phyloP scores from a whole-genome alignment of 2,797 vertebrate genomes.

The Rhincodon typus region DNA sequence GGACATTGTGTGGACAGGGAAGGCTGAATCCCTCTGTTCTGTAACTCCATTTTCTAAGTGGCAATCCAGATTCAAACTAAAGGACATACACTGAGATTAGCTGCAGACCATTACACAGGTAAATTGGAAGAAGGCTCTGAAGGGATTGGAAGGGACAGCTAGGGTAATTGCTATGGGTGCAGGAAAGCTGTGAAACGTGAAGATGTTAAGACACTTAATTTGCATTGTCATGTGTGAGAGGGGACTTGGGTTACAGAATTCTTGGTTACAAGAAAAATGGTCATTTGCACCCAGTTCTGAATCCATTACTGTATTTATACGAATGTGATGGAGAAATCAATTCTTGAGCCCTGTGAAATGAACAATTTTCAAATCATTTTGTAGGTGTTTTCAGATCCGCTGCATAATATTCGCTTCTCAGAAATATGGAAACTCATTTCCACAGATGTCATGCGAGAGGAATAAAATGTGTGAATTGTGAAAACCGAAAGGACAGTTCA shows the following conservation, averaged over 20 bases:
- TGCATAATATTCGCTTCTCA: background rate
- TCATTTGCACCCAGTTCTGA: background rate
- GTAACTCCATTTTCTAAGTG: background rate
- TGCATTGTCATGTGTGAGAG: background rate
- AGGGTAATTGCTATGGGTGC: background rate
- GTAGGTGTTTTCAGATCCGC: background rate
- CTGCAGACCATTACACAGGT: background rate
- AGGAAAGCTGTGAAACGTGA: background rate
- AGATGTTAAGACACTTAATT: background rate
- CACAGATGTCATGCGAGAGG: background rate
- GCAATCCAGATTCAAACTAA: background rate
- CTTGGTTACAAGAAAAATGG: background rate
- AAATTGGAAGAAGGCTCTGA: background rate
- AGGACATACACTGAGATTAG: background rate
- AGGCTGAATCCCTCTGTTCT: background rate
- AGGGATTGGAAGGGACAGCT: background rate
- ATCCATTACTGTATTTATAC: background rate
- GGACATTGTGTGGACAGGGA: no score
- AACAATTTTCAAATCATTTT: background rate
- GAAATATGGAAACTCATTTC: background rate
- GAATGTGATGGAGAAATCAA: background rate
- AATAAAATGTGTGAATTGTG: background rate
- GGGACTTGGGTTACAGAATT: background rate
- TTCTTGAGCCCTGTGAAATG: background rate
- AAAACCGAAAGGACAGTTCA: background rate